Base-by-base conservation (phyloP, 2,113 vertebrate species). In the Rhinolophus sinicus region DNA sequence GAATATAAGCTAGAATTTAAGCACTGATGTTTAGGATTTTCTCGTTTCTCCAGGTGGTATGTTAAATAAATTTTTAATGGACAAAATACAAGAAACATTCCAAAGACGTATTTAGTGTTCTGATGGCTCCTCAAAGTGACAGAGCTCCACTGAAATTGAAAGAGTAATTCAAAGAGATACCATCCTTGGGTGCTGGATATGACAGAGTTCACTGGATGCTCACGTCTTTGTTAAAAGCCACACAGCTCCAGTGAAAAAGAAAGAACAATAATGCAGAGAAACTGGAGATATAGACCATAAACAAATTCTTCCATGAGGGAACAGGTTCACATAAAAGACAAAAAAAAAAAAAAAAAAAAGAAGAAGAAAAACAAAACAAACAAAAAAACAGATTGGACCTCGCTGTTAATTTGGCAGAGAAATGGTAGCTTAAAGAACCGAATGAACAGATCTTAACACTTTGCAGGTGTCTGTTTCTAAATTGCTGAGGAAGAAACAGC, bases 261-360 rank as follows among this genome's bases (percentile, higher is more conserved):
- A 94, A 76, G 70, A 15, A 58, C 1, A 58, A 56, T 4, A 72
- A 3, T 21, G 40, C 12, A 33, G 6, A 52, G 2, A 15, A 94
- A 13, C 15, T 72, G 35, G 28, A 83, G 21, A 58, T 15, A 38
- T 15, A 38, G 22, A 16, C n/a, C 33, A 1, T 69, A 54, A 44
- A 40, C 70, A 22, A 56, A n/a, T 85, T 60, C 26, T 80, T 95
- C n/a, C n/a, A 76, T 44, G 30, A 90, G 19, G 64, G 44, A 87
- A 33, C 64, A n/a, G 18, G 10, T 24, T 50, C 26, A 84, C 19
- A 76, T 21, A 24, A 95, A 76, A 83, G 30, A 12, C 40, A 44
- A 44, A 44, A 40, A 52, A 47, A 76, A n/a, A 3, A 54, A 54
- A 54, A 15, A 16, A 54, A 16, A 54, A 40, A 15, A 86, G n/a